Evolutionary conservation across 2,888 invertebrate species (phyloP), one percentile per base, ranked within the genome.

Genomic region (Agonopterix arenella): DNA sequence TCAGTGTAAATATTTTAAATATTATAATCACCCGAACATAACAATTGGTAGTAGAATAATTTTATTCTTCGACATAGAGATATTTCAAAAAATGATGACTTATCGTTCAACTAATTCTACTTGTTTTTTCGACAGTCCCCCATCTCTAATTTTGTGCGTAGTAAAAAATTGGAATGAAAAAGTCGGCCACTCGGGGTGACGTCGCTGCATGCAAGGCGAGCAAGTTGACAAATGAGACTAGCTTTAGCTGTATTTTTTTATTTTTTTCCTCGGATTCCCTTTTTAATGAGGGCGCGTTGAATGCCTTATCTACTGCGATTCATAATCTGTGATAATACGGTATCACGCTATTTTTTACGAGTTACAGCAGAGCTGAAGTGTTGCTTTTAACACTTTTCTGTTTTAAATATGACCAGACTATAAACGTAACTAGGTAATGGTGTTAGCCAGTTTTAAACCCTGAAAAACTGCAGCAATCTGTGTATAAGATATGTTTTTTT

Each of bases 221-320:
- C 66, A 72, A 74, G 73, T 81, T 84, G 83, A 82, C 82, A 84
- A 84, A 83, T 80, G 79, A 81, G 75, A 71, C 69, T 61, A 71
- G 72, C 65, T 71, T 73, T 67, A 69, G 66, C 64, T 67, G 68
- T 68, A 59, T 66, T 73, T 68, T 67, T 66, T 62, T 62, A 66
- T 65, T 64, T 18, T n/a, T 28, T 69, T 56, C 54, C 61, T 52
- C 59, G 64, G 61, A 65, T 61, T 67, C 62, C 60, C 61, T 62
- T 73, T 76, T 75, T 80, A 80, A 80, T 78, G 78, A 80, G 76
- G 70, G 57, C 70, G 68, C 67, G 69, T 65, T 76, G 76, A 78
- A 75, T 76, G 66, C 71, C 73, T 78, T 79, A 81, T 80, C 74
- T 78, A 68, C 67, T 59, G 60, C 61, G 64, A 73, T 80, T 77